Conservation (phyloP, 2,888 invertebrate species). For the Pegoplata infirma region DNA sequence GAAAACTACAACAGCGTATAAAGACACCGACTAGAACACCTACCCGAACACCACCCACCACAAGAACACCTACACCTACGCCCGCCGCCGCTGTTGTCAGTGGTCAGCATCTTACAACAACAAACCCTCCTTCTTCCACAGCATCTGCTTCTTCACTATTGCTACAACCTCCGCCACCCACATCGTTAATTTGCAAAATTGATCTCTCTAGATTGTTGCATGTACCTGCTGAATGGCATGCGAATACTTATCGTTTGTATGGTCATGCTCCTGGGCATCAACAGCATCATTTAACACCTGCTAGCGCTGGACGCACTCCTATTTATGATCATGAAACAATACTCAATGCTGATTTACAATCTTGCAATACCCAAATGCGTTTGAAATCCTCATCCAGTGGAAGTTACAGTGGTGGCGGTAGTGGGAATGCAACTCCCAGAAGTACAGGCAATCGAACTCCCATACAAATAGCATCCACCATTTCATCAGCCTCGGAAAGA, state of each 20-base stretch:
- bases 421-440: constrained; percentile 63
- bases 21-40: constrained; percentile 68
- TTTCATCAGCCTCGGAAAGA: constrained; percentile 45
- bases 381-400: constrained; percentile 50
- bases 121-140: constrained; percentile 30
- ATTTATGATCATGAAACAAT: constrained; percentile 65
- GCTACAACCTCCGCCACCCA: constrained; percentile 61
- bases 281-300: constrained; percentile 44
- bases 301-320: constrained; percentile 64
- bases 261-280: constrained; percentile 56
- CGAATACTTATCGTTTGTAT: constrained; percentile 70
- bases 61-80: constrained; percentile 72
- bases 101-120: constrained; percentile 41
- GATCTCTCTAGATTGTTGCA: constrained; percentile 73
- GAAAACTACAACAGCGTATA: constrained; percentile 66
- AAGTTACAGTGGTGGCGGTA: constrained; percentile 54
- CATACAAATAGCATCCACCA: constrained; percentile 15
- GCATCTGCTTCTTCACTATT: constrained; percentile 61
- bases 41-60: constrained; percentile 67
- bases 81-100: constrained; percentile 62
- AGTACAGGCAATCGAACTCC: constrained; percentile 64
- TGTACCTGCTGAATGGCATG: constrained; percentile 72
- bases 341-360: constrained; percentile 65
- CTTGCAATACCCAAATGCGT: constrained; percentile 62
- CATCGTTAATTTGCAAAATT: constrained; percentile 74